Base-by-base conservation (phyloP, 1,140 invertebrate genomes). In the Cydia pomonella region DNA sequence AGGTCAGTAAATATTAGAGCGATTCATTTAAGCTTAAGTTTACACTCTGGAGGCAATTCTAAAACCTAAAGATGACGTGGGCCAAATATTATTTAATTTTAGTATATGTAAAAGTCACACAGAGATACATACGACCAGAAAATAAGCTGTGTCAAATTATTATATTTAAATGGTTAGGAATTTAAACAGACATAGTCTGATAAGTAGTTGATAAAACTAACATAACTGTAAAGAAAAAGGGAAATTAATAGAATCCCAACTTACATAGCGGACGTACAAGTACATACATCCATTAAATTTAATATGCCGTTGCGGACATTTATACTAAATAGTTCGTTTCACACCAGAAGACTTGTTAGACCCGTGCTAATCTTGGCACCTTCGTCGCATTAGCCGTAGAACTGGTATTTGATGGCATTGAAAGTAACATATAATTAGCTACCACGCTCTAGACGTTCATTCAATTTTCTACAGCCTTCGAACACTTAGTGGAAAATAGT, bases 391-490 rank as follows among this genome's bases (percentile, higher is more conserved):
- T 53, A 53, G 50, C 16, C 16, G n/a, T n/a, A 59, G 12, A 59
- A 59, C 53, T 59, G 53, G 53, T 59, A 59, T 59, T 59, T 23
- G 53, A 59, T 59, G 53, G 18, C 53, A 59, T 59, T 12, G 53
- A 59, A 59, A 59, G 53, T 59, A 59, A 59, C 21, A 59, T 59
- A 59, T 23, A 59, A 59, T 59, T 59, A 59, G 53, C 53, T 59
- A 59, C 53, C 21, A 59, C 53, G 18, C 5, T 23, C 53, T 59
- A 23, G 53, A 59, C 53, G 53, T 23, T 59, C 53, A 59, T 59
- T 59, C 53, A 59, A 59, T 59, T 59, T 59, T 59, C 53, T 59
- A 59, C 53, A 59, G 53, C 18, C 53, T 59, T 59, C 53, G 53
- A 59, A 59, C 53, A 59, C 53, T 59, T 59, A 59, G 50, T 53